Percentiles rank a stretch among this genome's conserved stretches.
Conservation (phyloP, 2,888 invertebrate genomes). For the Synanthedon vespiformis region DNA sequence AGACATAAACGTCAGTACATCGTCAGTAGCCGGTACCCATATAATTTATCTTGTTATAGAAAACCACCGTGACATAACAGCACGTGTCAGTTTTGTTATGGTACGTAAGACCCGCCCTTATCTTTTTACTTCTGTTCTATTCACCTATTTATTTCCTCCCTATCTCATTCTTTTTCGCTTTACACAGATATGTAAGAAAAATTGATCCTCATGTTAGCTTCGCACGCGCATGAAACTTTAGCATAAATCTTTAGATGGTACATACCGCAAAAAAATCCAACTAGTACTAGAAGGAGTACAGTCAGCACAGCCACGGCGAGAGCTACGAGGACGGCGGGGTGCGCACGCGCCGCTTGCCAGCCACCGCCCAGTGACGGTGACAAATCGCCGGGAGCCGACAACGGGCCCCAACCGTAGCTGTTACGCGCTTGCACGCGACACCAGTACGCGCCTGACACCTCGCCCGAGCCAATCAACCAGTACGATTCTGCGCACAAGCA, state of each 20-base stretch:
- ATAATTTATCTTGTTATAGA: too few species aligned
- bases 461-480: constrained; percentile 81
- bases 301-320: constrained; percentile 71
- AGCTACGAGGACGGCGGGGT: constrained; percentile 69
- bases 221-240: too few species aligned
- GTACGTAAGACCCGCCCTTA: too few species aligned
- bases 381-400: constrained; percentile 75
- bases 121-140: too few species aligned
- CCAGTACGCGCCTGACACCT: constrained; percentile 72
- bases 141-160: too few species aligned
- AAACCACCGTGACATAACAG: too few species aligned
- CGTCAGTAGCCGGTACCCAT: too few species aligned
- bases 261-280: background rate
- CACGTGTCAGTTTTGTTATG: too few species aligned
- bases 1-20: too few species aligned
- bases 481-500: constrained; percentile 70
- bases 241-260: background rate
- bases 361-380: constrained; percentile 20
- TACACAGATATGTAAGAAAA: too few species aligned
- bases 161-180: too few species aligned
- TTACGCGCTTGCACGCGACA: constrained; percentile 86
- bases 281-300: constrained; percentile 7
- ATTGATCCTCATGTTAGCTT: too few species aligned
- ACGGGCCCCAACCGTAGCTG: constrained; percentile 84
- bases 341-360: constrained; percentile 61